Base-by-base conservation (phyloP, 2,888 invertebrate genomes). In the Caenorhabditis sinica region DNA sequence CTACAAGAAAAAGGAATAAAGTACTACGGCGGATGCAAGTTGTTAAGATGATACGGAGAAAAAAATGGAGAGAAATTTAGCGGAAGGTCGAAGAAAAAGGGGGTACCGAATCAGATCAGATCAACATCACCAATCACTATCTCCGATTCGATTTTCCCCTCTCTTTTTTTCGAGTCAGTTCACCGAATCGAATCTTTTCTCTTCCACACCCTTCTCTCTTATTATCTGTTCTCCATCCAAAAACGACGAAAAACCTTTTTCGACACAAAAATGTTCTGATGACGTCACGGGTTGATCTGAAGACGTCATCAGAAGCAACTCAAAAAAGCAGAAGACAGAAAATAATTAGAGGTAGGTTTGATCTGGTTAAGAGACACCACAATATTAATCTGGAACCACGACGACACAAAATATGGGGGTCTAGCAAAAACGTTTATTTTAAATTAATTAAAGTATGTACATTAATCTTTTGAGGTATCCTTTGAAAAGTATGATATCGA, bases 221-320 rank as follows among this genome's bases (percentile, higher is more conserved):
- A 13, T 33, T 65, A 40, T 51, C 20, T 6, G 5, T 51, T 20
- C 51, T 20, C 15, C 5, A 20, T n/a, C 51, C 51, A n/a, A n/a
- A n/a, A n/a, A n/a, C 51, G 51, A n/a, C 20, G 20, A 51, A 20
- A 43, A 63, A 33, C 13, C 13, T n/a, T 20, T 23, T 9, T 9
- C 13, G 49, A 4, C 20, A 58, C 58, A 63, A 6, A 40, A 23
- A 8, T 69, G 53, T 36, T 53, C 53, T 69, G 36, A 15, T n/a
- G 58, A 71, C 71, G 71, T 71, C 51, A 53, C 56, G 28, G 15
- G 25, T 56, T 56, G 25, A 56, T 51, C 51, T 51, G 51, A 51
- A 51, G 51, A 51, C 51, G 51, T 51, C 51, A 51, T 6, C 2
- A 30, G 13, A 28, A 58, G 30, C 4, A 30, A 15, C 15, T 58